Evolutionary conservation across 2,113 vertebrate species (phyloP), one percentile per base, ranked within the genome.

Genomic region (Sylvietta virens): DNA sequence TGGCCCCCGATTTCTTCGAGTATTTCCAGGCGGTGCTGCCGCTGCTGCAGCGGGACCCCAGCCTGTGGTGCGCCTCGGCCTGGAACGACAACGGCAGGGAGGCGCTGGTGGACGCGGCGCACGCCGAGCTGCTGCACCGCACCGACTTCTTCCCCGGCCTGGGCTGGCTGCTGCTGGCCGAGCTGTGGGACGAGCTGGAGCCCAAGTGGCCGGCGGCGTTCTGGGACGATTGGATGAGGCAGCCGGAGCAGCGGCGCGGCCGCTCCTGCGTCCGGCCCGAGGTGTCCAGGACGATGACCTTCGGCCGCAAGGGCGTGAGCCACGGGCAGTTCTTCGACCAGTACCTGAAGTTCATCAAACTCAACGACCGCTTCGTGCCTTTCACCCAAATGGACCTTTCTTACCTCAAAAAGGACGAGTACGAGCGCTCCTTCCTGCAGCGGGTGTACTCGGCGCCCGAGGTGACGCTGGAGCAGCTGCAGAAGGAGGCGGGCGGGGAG

Each of bases 161-260:
- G 24, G 99, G 99, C 1, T 99, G 99, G 99, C 90, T 99, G 95
- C 93, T 99, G 24, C 40, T 99, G 22, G 98, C 98, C 0, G 98
- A 99, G 13, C 90, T 99, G 8, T 99, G 99, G 99, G 98, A 98
- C 0, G 99, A 99, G 40, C 85, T 99, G 27, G 99, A 99, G 50
- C 98, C 98, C 69, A 99, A 99, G n/a, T 99, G 99, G 99, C 99
- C 99, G 6, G 94, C 94, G 4, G 99, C 99, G 0, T 99, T 99
- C 72, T 99, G 99, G 99, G 99, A 99, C 0, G 99, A 99, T 88
- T 99, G 99, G 99, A 99, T 99, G 98, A 97, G 99, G 13, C 97
- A 98, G 3, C 99, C 99, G 0, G 99, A 99, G 53, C 99, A 99
- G 60, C 98, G 99, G 1, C 97, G 97, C 3, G 98, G 97, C 0